phyloP scores from a whole-genome alignment of 2,888 invertebrate genomes.

The Dione vanillae region DNA sequence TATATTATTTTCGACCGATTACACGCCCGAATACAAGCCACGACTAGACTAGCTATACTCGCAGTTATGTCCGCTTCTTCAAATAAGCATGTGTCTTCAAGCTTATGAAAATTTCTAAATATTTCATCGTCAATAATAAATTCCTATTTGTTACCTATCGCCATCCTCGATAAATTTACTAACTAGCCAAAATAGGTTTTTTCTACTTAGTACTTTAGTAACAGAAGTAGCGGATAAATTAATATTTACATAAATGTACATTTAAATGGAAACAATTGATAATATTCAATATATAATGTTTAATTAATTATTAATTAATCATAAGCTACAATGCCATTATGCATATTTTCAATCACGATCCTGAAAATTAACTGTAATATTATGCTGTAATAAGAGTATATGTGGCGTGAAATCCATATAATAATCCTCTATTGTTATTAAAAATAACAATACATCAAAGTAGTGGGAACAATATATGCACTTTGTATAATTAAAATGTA shows the following conservation, averaged over 20 bases:
- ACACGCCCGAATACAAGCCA: too few relatives aligned
- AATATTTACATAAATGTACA: neutral
- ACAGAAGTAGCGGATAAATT: too few relatives aligned
- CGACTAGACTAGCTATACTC: too few relatives aligned
- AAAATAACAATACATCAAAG: slow-evolving; percentile 30
- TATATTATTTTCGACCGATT: too few relatives aligned
- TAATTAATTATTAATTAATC: slow-evolving; percentile 4
- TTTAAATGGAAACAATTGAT: neutral
- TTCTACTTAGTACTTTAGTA: too few relatives aligned
- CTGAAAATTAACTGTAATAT: slow-evolving; percentile 2
- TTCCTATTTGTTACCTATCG: too few relatives aligned
- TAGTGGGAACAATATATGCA: slow-evolving; percentile 22
- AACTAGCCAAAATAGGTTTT: too few relatives aligned
- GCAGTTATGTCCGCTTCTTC: too few relatives aligned
- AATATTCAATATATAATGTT: neutral
- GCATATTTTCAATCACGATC: neutral
- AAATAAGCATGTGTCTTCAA: too few relatives aligned
- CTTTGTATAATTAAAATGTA: slow-evolving; percentile 28
- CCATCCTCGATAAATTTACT: too few relatives aligned
- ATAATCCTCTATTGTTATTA: slow-evolving; percentile 24
- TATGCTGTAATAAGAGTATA: neutral
- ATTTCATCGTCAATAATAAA: too few relatives aligned
- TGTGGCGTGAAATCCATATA: slow-evolving; percentile 7
- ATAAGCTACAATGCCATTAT: neutral
- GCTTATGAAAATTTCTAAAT: too few relatives aligned